Percentiles rank a stretch among this genome's conserved stretches.
Conservation (phyloP, 2,113 vertebrate genomes). For the Clarias batrachus region DNA sequence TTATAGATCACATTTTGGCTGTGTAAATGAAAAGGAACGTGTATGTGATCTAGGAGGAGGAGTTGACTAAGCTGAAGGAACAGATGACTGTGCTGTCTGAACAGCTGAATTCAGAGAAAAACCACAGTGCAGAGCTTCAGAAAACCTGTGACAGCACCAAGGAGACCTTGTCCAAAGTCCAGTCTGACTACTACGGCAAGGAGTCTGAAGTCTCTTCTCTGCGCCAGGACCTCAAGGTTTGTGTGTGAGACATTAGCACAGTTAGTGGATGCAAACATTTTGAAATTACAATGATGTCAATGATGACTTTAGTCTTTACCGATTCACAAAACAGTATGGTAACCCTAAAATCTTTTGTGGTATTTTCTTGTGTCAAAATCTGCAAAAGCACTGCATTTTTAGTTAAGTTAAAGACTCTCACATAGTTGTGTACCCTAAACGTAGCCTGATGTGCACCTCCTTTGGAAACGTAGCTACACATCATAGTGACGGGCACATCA, state of each 20-base stretch:
- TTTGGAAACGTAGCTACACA: too few relatives aligned
- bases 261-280: background rate
- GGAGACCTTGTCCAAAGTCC: constrained; percentile 76
- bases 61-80: constrained; percentile 78
- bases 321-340: background rate
- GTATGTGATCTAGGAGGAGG: constrained; percentile 76
- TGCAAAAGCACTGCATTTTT: background rate
- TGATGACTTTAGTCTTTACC: background rate
- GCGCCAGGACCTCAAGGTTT: constrained; percentile 91
- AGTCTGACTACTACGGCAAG: constrained; percentile 90
- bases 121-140: constrained; percentile 74
- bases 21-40: background rate
- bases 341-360: background rate
- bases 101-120: constrained; percentile 77
- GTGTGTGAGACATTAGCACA: background rate
- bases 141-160: constrained; percentile 74
- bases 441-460: too few relatives aligned
- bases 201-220: constrained; percentile 91
- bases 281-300: background rate
- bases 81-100: constrained; percentile 74
- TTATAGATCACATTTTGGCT: background rate
- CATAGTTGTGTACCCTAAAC: too few relatives aligned
- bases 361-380: background rate
- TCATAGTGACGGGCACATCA: too few relatives aligned
- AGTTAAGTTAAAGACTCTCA: background rate